phyloP scores from a whole-genome alignment of 35 echinoderm and acorn worm species.

The Apostichopus japonicus region DNA sequence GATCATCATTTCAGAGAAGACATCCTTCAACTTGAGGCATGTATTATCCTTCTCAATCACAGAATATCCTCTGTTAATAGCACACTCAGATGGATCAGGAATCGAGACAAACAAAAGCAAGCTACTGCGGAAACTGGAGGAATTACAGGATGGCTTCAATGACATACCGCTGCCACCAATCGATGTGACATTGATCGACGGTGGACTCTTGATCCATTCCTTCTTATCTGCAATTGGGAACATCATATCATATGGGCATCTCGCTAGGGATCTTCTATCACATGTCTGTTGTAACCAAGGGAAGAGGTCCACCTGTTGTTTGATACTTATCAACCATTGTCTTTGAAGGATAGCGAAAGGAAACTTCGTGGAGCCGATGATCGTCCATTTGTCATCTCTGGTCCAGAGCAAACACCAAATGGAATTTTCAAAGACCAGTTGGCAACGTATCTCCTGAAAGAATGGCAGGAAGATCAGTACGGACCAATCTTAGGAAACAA shows the following conservation, averaged over 20 bases:
- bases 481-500: slow-evolving; percentile 59
- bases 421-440: slow-evolving; percentile 64
- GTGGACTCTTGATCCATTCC: slow-evolving; percentile 45
- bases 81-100: slow-evolving; percentile 58
- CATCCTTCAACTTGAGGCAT: slow-evolving; percentile 64
- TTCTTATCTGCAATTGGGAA: slow-evolving; percentile 59
- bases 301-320: slow-evolving; percentile 61
- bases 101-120: slow-evolving; percentile 26
- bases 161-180: background rate
- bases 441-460: slow-evolving; percentile 61
- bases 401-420: slow-evolving; percentile 67
- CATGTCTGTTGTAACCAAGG: slow-evolving; percentile 30
- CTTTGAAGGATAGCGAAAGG: slow-evolving; percentile 65
- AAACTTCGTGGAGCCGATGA: slow-evolving; percentile 52
- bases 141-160: slow-evolving; percentile 23
- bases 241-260: too few species aligned
- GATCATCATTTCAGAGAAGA: slow-evolving; percentile 64
- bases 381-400: slow-evolving; percentile 49
- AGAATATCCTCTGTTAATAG: slow-evolving; percentile 65
- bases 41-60: slow-evolving; percentile 74
- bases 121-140: slow-evolving; percentile 31
- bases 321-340: slow-evolving; percentile 62
- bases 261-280: slow-evolving; percentile 29
- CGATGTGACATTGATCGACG: slow-evolving; percentile 1
- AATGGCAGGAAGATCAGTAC: slow-evolving; percentile 69